phyloP scores from a whole-genome alignment of 2,797 vertebrate genomes.

The Darevskia nairensis region DNA sequence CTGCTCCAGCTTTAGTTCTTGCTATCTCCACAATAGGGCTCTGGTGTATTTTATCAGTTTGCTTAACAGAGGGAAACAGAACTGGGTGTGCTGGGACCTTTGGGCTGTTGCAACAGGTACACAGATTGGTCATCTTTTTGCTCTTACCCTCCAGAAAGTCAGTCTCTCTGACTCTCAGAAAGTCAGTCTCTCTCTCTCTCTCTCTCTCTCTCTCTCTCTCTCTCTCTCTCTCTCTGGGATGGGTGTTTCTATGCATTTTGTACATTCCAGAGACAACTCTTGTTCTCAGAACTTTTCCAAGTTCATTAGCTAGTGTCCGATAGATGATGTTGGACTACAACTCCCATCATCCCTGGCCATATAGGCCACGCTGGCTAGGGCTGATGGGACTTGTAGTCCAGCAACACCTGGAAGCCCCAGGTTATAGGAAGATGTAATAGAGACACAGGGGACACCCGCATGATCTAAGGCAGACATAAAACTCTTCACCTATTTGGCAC shows the following conservation, averaged over 20 bases:
- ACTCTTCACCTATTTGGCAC: too few relatives aligned
- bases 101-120: neutral
- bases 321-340: too few relatives aligned
- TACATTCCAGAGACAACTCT: neutral
- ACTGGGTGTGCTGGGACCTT: neutral
- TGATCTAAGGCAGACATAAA: too few relatives aligned
- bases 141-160: neutral
- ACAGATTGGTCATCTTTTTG: neutral
- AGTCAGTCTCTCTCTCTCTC: too few relatives aligned
- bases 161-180: too few relatives aligned
- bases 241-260: neutral
- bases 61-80: slow-evolving; percentile 13
- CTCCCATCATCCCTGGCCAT: too few relatives aligned
- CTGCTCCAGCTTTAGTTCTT: slow-evolving; percentile 14
- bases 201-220: too few relatives aligned
- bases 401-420: too few relatives aligned
- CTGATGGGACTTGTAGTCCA: too few relatives aligned
- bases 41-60: slow-evolving; percentile 25
- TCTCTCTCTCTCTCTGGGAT: neutral
- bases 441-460: too few relatives aligned
- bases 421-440: too few relatives aligned
- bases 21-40: neutral
- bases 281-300: neutral
- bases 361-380: too few relatives aligned
- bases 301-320: neutral